A percentile compares a stretch with the other conserved stretches of the same genome.
phyloP scores from a whole-genome alignment of 2,797 vertebrate genomes.

The Steatocranus sp. region DNA sequence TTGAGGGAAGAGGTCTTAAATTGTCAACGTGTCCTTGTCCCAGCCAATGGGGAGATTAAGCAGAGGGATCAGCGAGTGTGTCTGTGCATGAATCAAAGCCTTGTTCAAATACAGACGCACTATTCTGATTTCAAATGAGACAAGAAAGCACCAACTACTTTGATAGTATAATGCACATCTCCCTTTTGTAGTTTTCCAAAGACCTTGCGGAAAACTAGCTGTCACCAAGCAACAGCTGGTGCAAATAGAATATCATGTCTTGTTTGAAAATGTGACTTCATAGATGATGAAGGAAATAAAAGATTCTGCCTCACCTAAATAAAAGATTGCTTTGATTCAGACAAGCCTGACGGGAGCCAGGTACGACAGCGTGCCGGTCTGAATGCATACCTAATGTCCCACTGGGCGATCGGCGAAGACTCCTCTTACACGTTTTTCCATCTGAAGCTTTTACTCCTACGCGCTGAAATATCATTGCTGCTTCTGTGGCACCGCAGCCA shows the following conservation, averaged over 20 bases:
- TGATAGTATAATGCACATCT: conserved; percentile 47
- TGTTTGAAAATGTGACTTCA: conserved; percentile 19
- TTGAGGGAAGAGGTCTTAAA: conserved; percentile 77
- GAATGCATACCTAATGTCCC: background rate
- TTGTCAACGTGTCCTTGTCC: conserved; percentile 83
- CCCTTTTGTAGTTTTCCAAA: conserved; percentile 45
- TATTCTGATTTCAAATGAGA: conserved; percentile 76
- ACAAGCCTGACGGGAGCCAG: background rate
- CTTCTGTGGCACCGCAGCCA: background rate
- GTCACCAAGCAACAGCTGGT: conserved; percentile 45
- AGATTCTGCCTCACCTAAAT: conserved; percentile 1
- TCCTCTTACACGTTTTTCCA: background rate
- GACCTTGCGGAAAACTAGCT: conserved; percentile 34
- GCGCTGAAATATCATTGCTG: background rate
- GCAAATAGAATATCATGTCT: conserved; percentile 7
- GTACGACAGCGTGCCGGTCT: background rate
- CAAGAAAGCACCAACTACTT: conserved; percentile 27
- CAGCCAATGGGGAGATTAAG: conserved; percentile 76
- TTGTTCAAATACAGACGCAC: conserved; percentile 74
- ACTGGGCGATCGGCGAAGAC: background rate
- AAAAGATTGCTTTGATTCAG: conserved; percentile 18
- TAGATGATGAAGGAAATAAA: conserved; percentile 14
- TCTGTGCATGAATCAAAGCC: conserved; percentile 79
- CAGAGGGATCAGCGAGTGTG: conserved; percentile 78
- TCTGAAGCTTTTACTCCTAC: background rate